Evolutionary conservation across 1,140 invertebrate species (phyloP), one percentile per base, ranked within the genome.

Genomic region (Chlorops oryzae): DNA sequence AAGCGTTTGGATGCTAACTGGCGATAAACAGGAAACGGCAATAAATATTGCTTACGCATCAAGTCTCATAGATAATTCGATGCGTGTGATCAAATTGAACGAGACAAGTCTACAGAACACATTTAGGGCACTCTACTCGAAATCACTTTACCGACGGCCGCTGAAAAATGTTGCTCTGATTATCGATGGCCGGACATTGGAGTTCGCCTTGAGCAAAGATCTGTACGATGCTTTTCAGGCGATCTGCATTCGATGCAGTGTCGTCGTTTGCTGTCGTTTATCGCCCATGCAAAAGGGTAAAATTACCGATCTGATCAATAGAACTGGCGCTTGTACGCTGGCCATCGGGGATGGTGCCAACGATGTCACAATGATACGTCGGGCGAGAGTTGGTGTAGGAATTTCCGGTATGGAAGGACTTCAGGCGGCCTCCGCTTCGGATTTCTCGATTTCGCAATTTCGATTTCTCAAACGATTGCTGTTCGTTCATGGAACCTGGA

Each of bases 361-460:
- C 76, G 97, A 99, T 78, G 96, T 99, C 24, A 96, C 96, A 10
- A 99, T 99, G 96, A 99, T 99, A 59, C 95, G 98, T 75, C 90
- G 90, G 72, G 89, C 89, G 1, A 83, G 88, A 63, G 88, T 93
- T 47, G 97, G 96, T 42, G 86, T 99, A 55, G 97, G 96, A 44
- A 99, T 99, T 62, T 96, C 92, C 24, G 97, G 97, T n/a, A 85
- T 92, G 18, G 97, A 99, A 77, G 96, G 96, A 21, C 75, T 98
- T 40, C 96, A 98, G 78, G 97, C 97, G 27, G 92, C 95, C 1
- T 97, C 93, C 74, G 94, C 96, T 24, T 96, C 94, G 9, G 97
- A 99, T 75, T 98, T 98, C 74, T 91, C 94, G 51, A 96, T 98
- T 65, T 93, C 88, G 46, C 82, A 98, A 82, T 99, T 99, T 77